Conservation (phyloP, 2,113 vertebrate genomes). For the Girardinichthys multiradiatus region DNA sequence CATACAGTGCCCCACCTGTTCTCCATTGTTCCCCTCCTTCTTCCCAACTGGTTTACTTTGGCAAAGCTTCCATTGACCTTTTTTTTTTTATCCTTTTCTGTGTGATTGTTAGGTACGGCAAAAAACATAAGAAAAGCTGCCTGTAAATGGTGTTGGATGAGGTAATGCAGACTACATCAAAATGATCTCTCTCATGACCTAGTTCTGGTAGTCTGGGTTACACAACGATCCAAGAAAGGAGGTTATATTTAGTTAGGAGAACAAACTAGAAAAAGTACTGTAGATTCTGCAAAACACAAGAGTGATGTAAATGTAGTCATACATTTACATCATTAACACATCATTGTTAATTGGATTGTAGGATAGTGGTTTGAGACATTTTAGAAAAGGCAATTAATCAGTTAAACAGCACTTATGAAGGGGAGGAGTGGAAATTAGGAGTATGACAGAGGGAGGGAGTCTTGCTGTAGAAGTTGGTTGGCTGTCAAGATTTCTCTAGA, state of each 20-base stretch:
- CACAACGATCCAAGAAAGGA: conserved; percentile 56
- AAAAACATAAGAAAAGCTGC: conserved; percentile 40
- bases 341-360: not conserved
- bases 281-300: not conserved
- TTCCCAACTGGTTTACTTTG: conserved; percentile 25
- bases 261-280: conserved; percentile 27
- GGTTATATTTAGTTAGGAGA: conserved; percentile 64
- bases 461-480: conserved; percentile 72
- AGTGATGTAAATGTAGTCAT: conserved; percentile 2
- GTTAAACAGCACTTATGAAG: conserved; percentile 45
- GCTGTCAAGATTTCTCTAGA: conserved; percentile 71
- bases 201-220: conserved; percentile 72
- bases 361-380: conserved; percentile 9
- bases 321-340: not conserved
- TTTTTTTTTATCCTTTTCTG: conserved; percentile 46
- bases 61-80: conserved; percentile 15
- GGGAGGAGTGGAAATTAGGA: conserved; percentile 65
- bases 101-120: conserved; percentile 28
- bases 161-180: conserved; percentile 58
- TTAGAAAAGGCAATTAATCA: conserved; percentile 38
- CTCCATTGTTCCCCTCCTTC: not conserved
- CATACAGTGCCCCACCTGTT: conserved; percentile 32
- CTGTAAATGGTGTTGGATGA: conserved; percentile 45
- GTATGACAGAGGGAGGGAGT: conserved; percentile 63
- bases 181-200: conserved; percentile 68